Base-by-base conservation (phyloP, 2,888 invertebrate species). In the Caenorhabditis wallacei region DNA sequence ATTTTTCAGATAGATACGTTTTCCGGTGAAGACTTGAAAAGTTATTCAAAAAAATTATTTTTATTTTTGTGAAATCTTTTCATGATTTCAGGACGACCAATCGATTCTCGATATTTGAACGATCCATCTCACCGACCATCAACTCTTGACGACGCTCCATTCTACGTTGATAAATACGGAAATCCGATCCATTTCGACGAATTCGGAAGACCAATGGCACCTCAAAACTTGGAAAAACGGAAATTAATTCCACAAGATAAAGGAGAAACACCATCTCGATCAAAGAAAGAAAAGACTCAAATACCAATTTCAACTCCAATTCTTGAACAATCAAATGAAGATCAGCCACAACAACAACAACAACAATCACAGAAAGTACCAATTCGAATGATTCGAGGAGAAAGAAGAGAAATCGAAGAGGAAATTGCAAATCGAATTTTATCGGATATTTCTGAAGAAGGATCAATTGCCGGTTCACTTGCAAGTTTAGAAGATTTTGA, bases 361-460 rank as follows among this genome's bases (percentile, higher is more conserved):
- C 46, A 37, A 24, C 61, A 72, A 35, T 69, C 53, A 53, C 69
- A 40, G 16, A 76, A 76, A 78, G 76, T 87, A 8, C 91, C 91
- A 26, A 71, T 90, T n/a, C 71, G 89, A 63, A 87, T 91, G 87
- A 88, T 91, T 40, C 84, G 90, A 8, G 91, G 91, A 22, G 91
- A 91, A 70, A 75, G 87, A 16, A 84, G 92, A 40, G 86, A 89
- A 54, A 92, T 92, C 63, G 91, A 92, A 70, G 91, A 92, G 53
- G 92, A 92, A 68, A 88, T 92, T 30, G 92, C 92, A 10, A 92
- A 91, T 74, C 80, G 92, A 22, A 90, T 92, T n/a, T 84, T 92
- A 30, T 90, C 85, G 16, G 92, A 92, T 81, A 92, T 92, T 63
- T 89, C 89, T 20, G 92, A 92, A 69, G 91, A 91, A 68, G 90